A percentile compares a stretch with the other conserved stretches of the same genome.
Evolutionary conservation across 2,113 vertebrate genomes (phyloP).

Genomic region (Eurypyga helias): DNA sequence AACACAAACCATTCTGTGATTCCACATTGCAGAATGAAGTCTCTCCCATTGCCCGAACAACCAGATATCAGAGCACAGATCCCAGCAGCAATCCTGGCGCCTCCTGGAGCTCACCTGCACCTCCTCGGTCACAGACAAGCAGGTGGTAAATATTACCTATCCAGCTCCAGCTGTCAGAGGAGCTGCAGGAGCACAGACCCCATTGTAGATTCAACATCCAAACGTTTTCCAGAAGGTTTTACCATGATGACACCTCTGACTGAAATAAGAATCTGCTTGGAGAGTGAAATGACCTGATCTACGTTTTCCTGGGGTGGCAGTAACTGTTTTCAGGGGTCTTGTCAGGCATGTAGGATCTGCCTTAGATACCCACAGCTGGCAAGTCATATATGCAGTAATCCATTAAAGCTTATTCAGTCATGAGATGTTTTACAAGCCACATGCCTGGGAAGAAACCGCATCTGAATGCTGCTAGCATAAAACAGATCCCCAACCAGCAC

Average conservation of each 20-base stretch:
- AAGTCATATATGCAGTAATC: not conserved
- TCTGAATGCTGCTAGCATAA: not conserved
- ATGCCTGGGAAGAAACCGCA: not conserved
- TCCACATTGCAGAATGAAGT: not conserved
- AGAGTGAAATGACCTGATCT: not conserved
- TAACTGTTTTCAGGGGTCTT: not conserved
- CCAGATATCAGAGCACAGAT: not conserved
- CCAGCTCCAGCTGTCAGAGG: not conserved
- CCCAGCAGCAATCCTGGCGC: not conserved
- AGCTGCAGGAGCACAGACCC: not conserved
- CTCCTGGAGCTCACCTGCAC: not conserved
- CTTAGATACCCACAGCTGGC: not conserved
- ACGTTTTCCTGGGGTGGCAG: not conserved
- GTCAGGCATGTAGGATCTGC: not conserved
- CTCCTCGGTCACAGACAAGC: not conserved
- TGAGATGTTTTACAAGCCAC: not conserved
- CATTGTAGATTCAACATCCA: rapidly evolving
- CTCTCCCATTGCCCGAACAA: rapidly evolving
- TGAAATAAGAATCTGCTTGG: not conserved
- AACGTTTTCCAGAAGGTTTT: not conserved
- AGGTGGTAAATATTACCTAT: rapidly evolving
- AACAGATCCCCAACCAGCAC: not conserved
- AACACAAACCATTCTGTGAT: too few relatives aligned
- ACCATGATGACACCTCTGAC: not conserved
- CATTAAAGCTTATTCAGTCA: not conserved